Base-by-base conservation (phyloP, 1,140 invertebrate genomes). In the Trichonephila clavipes region DNA sequence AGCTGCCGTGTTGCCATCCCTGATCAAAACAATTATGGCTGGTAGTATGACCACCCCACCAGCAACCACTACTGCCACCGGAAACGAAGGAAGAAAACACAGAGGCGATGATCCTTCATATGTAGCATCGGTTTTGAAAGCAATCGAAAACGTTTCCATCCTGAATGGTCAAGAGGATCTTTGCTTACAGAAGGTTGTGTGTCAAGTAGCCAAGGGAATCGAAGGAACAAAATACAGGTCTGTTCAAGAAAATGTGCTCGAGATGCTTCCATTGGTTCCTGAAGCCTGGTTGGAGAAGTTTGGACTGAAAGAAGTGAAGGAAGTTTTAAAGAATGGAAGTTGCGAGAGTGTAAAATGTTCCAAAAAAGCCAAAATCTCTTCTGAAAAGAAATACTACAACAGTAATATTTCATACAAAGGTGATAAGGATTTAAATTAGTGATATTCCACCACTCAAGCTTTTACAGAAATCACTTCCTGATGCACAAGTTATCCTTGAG, bases 1-100 rank as follows among this genome's bases (percentile, higher is more conserved):
- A 62, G 90, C 85, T n/a, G 94, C 94, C 28, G 82, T 92, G 2
- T 19, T 94, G n/a, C 94, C 94, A 44, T 58, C 85, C 4, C 14
- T 94, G 19, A 59, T 72, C 58, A 44, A 40, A 12, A n/a, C 66
- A 28, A 12, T 90, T 18, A 83, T 85, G 88, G 34, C 28, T 16
- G 34, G 44, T 1, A 66, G 44, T 2, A 81, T 44, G 14, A 85
- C 18, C 18, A 72, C 81, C 8, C 92, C 92, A 28, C 81, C 88
- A 5, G 44, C 91, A 12, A 72, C 94, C 14, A 91, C 90, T 3
- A 81, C 58, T n/a, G 90, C 94, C 3, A 58, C 94, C 1, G 92
- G 86, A 0, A 86, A 89, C 24, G 58, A 24, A 10, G 59, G 5
- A 18, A 62, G 89, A 40, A 59, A 72, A 7, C 18, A 62, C 16